Conservation (phyloP, 2,113 vertebrate genomes). For the Erythrocebus patas region DNA sequence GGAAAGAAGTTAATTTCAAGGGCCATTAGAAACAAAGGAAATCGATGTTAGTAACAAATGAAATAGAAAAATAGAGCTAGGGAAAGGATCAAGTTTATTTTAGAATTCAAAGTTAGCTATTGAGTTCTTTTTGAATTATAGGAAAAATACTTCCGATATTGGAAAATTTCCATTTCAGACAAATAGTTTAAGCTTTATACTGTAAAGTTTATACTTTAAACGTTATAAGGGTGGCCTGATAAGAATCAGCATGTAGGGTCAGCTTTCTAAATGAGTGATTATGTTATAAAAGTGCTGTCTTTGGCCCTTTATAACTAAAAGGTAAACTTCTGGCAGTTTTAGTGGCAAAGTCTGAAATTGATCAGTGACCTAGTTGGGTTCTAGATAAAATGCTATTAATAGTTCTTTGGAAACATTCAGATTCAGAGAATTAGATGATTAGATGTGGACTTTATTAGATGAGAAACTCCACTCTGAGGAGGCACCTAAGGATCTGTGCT, state of each 20-base stretch:
- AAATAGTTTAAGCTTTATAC: conserved; percentile 42
- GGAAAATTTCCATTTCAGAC: conserved; percentile 47
- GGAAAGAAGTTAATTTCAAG: conserved; percentile 63
- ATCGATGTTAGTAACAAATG: conserved; percentile 48
- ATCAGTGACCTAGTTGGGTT: background rate
- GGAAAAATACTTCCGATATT: background rate
- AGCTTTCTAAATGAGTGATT: conserved; percentile 7
- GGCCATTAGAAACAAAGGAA: conserved; percentile 53
- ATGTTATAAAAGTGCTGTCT: background rate
- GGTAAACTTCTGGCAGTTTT: conserved; percentile 11
- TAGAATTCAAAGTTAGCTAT: conserved; percentile 43
- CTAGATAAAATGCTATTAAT: background rate
- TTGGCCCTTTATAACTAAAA: conserved; percentile 27
- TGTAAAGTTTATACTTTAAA: conserved; percentile 38
- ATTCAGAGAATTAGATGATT: background rate
- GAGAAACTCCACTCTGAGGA: background rate
- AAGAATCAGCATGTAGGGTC: background rate
- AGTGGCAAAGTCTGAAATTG: conserved; percentile 32
- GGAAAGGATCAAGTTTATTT: conserved; percentile 35
- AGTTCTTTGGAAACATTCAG: conserved; percentile 14
- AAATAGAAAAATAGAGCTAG: conserved; percentile 42
- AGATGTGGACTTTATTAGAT: background rate
- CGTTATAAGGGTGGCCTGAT: background rate
- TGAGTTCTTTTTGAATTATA: conserved; percentile 38
- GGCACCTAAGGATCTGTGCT: background rate